phyloP scores from a whole-genome alignment of 2,888 invertebrate species.

The Mythimna ferrago region DNA sequence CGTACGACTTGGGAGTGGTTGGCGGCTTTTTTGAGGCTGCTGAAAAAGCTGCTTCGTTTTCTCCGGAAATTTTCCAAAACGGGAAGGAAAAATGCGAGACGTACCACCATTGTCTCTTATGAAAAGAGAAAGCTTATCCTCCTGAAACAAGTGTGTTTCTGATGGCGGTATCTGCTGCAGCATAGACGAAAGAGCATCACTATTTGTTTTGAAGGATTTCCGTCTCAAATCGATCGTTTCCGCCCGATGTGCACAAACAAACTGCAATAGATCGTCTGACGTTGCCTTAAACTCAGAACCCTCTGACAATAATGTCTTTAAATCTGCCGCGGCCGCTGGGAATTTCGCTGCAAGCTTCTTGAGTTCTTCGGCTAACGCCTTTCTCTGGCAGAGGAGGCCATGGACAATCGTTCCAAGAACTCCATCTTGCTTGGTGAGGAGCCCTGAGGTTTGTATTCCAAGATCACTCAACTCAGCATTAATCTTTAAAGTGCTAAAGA shows the following conservation, averaged over 20 bases:
- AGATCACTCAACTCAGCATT: constrained; percentile 43
- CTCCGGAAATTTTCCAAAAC: constrained; percentile 18
- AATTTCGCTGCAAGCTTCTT: constrained; percentile 20
- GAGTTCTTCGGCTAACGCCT: constrained; percentile 31
- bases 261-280: constrained; percentile 52
- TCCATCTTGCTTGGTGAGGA: constrained; percentile 37
- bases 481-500: constrained; percentile 43
- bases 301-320: constrained; percentile 22
- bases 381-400: constrained; percentile 39
- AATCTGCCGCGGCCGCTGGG: constrained; percentile 17
- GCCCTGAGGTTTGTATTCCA: constrained; percentile 10
- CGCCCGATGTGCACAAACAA: constrained; percentile 46
- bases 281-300: constrained; percentile 29
- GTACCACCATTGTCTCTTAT: constrained; percentile 20
- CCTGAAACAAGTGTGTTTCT: constrained; percentile 10
- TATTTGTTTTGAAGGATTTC: constrained; percentile 23
- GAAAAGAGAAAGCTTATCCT: constrained; percentile 2
- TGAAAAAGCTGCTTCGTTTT: constrained; percentile 10
- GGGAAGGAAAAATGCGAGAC: constrained; percentile 22
- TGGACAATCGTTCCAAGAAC: constrained; percentile 49
- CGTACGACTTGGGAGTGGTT: constrained; percentile 7
- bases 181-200: constrained; percentile 14
- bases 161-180: constrained; percentile 4
- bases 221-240: constrained; percentile 43
- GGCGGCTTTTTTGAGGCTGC: constrained; percentile 2